These are phyloP conservation scores for Conus canariensis DNA, from an alignment of 2,888 invertebrate genomes.

Conservation along the genomic window DNA sequence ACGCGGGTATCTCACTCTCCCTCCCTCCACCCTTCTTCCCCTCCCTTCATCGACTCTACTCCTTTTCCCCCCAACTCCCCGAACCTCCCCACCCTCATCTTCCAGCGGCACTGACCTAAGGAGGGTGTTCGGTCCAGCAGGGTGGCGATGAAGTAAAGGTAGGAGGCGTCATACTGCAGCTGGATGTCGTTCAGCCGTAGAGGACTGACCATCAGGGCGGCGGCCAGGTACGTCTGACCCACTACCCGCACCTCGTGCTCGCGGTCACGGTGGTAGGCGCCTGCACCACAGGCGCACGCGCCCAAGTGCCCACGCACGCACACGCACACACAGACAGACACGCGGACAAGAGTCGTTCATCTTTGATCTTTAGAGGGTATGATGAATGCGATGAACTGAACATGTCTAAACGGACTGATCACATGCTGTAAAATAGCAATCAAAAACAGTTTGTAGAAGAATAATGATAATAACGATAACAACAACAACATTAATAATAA, in stretches of 20 bases:
- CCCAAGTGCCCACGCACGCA: too few species aligned
- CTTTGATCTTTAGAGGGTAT: neutral
- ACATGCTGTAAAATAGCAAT: too few species aligned
- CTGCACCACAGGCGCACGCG: conserved; percentile 36
- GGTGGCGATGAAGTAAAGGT: conserved; percentile 59
- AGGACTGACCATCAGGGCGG: conserved; percentile 52
- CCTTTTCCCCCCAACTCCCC: too few species aligned
- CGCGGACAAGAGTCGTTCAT: neutral
- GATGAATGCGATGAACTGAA: too few species aligned
- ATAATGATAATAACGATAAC: too few species aligned
- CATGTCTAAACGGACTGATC: too few species aligned
- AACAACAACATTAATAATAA: too few species aligned
- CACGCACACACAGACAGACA: neutral
- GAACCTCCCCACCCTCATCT: too few species aligned
- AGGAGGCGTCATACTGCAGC: conserved; percentile 59
- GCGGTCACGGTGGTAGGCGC: conserved; percentile 53
- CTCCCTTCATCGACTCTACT: too few species aligned
- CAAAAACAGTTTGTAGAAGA: too few species aligned
- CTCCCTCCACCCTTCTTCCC: too few species aligned
- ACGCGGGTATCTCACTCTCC: neutral
- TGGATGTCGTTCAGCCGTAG: conserved; percentile 57
- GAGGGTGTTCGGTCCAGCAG: conserved; percentile 60
- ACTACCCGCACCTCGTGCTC: conserved; percentile 46
- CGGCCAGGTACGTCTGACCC: conserved; percentile 52
- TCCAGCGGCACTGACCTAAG: conserved; percentile 50